A percentile compares a stretch with the other conserved stretches of the same genome.
phyloP scores from a whole-genome alignment of 1,140 invertebrate species.

The Meloidogyne floridensis region DNA sequence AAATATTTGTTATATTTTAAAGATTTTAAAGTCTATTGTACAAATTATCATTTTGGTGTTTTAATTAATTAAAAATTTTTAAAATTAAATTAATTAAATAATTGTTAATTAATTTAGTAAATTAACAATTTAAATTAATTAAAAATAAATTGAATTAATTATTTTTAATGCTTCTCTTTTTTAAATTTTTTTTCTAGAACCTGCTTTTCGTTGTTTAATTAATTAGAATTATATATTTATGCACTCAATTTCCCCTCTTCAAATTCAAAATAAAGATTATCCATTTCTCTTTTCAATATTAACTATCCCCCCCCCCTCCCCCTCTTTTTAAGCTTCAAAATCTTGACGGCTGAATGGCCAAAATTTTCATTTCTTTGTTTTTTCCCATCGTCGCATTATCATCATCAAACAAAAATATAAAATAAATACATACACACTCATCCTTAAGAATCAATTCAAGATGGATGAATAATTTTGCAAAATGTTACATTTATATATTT shows the following conservation, averaged over 20 bases:
- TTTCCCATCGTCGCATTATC: slow-evolving; percentile 3
- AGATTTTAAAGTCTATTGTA: too few species aligned
- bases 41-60: too few species aligned
- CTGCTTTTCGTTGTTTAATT: not conserved
- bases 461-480: slow-evolving; percentile 2
- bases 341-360: not conserved
- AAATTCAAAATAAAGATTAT: slow-evolving; percentile 1
- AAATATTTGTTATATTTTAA: too few species aligned
- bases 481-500: not conserved
- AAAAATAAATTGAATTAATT: too few species aligned
- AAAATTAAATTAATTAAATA: too few species aligned
- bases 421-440: not conserved
- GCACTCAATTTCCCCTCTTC: slow-evolving; percentile 2
- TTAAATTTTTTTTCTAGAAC: not conserved
- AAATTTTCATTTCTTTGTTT: not conserved
- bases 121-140: too few species aligned
- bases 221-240: not conserved
- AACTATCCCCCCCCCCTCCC: not conserved
- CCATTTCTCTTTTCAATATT: not conserved
- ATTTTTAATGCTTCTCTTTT: not conserved
- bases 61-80: too few species aligned
- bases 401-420: not conserved
- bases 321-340: not conserved
- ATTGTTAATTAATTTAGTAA: too few species aligned
- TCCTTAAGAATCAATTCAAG: slow-evolving; percentile 4